Base-by-base conservation (phyloP, 2,797 vertebrate genomes). In the Cryptoblepharus egeriae region DNA sequence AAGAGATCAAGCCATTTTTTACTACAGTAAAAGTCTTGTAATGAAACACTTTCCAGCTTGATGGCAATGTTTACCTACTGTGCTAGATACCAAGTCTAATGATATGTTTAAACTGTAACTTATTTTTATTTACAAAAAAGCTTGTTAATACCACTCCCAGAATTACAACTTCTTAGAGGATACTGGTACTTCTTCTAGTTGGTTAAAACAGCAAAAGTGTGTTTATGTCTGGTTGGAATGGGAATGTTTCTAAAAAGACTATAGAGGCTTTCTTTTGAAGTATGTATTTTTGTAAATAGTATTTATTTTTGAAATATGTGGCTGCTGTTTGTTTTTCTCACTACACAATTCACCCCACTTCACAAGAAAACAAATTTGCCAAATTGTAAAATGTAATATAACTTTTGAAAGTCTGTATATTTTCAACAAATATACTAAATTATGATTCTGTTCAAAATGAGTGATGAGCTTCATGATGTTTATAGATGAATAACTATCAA, bases 211-310 rank as follows among this genome's bases (percentile, higher is more conserved):
- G 58, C n/a, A 69, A 32, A 82, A 18, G 32, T 64, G 28, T 70
- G 42, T 24, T 57, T 10, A 9, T 75, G 18, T 73, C 63, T 37
- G 57, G 16, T n/a, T 60, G 22, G 42, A 84, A 22, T 58, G 57
- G 18, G 22, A 22, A 22, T 45, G 20, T 39, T 15, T 60, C 57
- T 28, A 16, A 20, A 35, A 11, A 16, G 8, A 74, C 3, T 57
- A 24, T 49, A 7, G 42, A 64, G 13, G 16, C 4, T 75, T 79
- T 39, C 9, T 37, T 74, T 52, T 75, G 77, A 37, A 69, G 18
- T 30, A 68, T 79, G 60, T 79, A 57, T 83, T 79, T 79, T 74
- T 78, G 45, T 55, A 78, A 57, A 61, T 70, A 77, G 52, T 60
- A 65, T 84, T 69, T 69, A 65, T 73, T 45, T 65, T 72, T 30